phyloP scores from a whole-genome alignment of 2,888 invertebrate species.

The Fabriciana adippe region DNA sequence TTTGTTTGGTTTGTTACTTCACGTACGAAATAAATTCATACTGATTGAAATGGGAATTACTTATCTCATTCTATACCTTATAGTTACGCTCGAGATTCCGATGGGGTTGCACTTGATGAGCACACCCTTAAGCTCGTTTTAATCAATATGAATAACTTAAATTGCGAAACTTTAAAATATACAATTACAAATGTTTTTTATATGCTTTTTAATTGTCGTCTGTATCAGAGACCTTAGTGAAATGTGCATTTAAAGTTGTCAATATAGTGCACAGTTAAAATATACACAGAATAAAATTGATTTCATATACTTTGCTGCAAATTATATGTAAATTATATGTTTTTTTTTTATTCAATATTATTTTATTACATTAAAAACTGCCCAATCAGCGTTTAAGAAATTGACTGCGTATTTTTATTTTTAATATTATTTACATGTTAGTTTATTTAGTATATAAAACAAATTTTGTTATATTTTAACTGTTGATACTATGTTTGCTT shows the following conservation, averaged over 20 bases:
- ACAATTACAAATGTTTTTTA: constrained; percentile 39
- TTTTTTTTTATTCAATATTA: neutral
- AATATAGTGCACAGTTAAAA: constrained; percentile 65
- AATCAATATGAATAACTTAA: too few relatives aligned
- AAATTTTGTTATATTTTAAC: constrained; percentile 60
- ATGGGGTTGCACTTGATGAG: too few relatives aligned
- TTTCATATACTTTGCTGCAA: neutral
- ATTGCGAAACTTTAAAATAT: too few relatives aligned
- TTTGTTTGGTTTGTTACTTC: constrained; percentile 42
- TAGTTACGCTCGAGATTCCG: too few relatives aligned
- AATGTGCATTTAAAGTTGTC: constrained; percentile 66
- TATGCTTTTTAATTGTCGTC: constrained; percentile 58
- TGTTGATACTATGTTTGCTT: constrained; percentile 76
- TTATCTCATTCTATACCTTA: too few relatives aligned
- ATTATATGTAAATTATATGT: too few relatives aligned
- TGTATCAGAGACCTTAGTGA: constrained; percentile 57
- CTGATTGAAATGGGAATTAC: too few relatives aligned
- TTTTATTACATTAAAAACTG: neutral
- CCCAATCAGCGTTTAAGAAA: constrained; percentile 16
- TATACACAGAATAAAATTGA: constrained; percentile 43
- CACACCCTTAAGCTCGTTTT: too few relatives aligned
- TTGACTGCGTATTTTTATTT: constrained; percentile 7
- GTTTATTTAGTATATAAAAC: neutral
- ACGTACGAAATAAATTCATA: constrained; percentile 42
- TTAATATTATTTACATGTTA: too few relatives aligned